phyloP scores from a whole-genome alignment of 2,888 invertebrate genomes.

The Psococerastis gibbosa region DNA sequence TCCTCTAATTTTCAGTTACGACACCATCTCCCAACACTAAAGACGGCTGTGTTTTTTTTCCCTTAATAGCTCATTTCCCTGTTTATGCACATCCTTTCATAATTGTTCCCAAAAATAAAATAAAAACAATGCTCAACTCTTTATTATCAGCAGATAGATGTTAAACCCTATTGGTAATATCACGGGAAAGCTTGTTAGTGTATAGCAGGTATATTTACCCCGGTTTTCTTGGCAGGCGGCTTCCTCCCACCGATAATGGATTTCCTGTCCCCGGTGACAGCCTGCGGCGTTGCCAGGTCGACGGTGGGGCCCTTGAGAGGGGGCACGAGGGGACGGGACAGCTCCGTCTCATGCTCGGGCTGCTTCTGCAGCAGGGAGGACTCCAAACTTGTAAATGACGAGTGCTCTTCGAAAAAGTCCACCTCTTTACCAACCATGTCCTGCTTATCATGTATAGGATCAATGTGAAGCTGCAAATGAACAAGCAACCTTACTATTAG shows the following conservation, averaged over 20 bases:
- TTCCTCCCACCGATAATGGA: slow-evolving; percentile 54
- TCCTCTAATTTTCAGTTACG: no score
- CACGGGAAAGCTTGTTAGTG: no score
- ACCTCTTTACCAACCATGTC: slow-evolving; percentile 48
- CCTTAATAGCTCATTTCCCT: no score
- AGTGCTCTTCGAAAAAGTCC: slow-evolving; percentile 80
- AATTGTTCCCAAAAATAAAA: no score
- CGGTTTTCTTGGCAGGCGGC: slow-evolving; percentile 44
- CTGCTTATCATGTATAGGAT: slow-evolving; percentile 30
- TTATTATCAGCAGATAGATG: no score
- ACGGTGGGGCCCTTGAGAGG: not conserved
- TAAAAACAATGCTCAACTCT: no score
- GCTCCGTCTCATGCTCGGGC: no score
- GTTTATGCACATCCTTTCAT: no score
- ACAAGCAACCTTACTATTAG: no score
- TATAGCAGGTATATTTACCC: slow-evolving; percentile 34
- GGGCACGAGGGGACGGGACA: not conserved
- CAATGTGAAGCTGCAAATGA: slow-evolving; percentile 55
- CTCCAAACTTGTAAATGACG: slow-evolving; percentile 1
- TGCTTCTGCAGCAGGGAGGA: not conserved
- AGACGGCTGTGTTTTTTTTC: not conserved
- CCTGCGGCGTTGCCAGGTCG: slow-evolving; percentile 21
- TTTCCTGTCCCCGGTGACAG: slow-evolving; percentile 29
- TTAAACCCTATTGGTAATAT: no score
- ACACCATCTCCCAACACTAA: slow-evolving; percentile 6